These are phyloP conservation scores for Hypotaenidia philippensis DNA, from an alignment of 2,797 vertebrate genomes.

Conservation along the genomic window DNA sequence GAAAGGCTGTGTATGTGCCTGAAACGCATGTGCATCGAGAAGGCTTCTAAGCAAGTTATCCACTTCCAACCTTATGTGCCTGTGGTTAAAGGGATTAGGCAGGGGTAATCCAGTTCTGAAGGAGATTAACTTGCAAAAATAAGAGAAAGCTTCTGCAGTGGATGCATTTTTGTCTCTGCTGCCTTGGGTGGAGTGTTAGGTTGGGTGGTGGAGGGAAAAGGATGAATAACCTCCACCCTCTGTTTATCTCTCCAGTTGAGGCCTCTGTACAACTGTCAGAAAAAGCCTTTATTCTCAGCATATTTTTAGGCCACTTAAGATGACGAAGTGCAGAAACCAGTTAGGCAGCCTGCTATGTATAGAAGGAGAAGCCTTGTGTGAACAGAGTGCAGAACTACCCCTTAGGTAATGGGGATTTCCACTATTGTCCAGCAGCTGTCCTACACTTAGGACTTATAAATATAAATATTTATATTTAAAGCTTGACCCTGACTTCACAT, in stretches of 20 bases:
- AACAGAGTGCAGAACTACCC: neutral
- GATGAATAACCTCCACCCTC: conserved; percentile 10
- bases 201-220: neutral
- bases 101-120: conserved; percentile 57
- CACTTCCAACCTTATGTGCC: conserved; percentile 37
- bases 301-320: conserved; percentile 55
- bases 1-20: neutral
- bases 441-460: neutral
- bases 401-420: neutral
- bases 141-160: conserved; percentile 11
- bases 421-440: neutral
- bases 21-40: neutral
- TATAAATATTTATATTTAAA: neutral
- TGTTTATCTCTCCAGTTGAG: conserved; percentile 58
- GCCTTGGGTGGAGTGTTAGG: neutral
- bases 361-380: neutral
- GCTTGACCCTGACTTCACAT: neutral
- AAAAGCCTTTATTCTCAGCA: conserved; percentile 66
- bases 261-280: conserved; percentile 55
- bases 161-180: conserved; percentile 51
- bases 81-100: conserved; percentile 64
- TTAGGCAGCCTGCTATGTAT: neutral
- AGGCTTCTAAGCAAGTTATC: conserved; percentile 46
- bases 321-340: conserved; percentile 62
- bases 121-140: conserved; percentile 47